phyloP scores from a whole-genome alignment of 2,888 invertebrate genomes.

The Prosapia bicincta region DNA sequence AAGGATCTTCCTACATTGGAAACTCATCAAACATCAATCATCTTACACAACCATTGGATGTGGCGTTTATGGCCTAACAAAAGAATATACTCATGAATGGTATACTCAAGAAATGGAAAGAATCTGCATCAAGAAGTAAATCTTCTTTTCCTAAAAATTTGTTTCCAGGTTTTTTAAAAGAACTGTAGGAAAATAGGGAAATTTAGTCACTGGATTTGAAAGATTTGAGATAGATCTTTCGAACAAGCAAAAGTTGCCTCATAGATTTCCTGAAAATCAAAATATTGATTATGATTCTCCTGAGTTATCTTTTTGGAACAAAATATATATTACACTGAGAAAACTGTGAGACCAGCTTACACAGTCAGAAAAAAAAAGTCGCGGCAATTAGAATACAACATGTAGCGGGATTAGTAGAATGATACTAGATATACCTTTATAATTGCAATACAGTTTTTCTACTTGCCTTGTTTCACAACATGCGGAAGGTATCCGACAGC shows the following conservation, averaged over 20 bases:
- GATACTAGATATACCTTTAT: no score
- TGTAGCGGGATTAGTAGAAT: no score
- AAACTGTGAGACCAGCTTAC: no score
- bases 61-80: conserved; percentile 36
- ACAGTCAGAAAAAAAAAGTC: no score
- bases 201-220: conserved; percentile 19
- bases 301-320: conserved; percentile 19
- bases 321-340: no score
- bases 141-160: conserved; percentile 25
- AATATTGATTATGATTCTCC: conserved; percentile 7
- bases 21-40: conserved; percentile 39
- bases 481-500: not conserved
- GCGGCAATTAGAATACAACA: no score
- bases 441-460: no score
- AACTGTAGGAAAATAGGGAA: conserved; percentile 15
- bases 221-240: conserved; percentile 20
- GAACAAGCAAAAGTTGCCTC: conserved; percentile 15
- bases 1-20: conserved; percentile 33
- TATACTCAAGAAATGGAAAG: conserved; percentile 31
- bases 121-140: conserved; percentile 13
- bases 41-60: conserved; percentile 37
- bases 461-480: not conserved
- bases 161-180: conserved; percentile 16
- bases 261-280: conserved; percentile 19
- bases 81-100: conserved; percentile 34